A percentile compares a stretch with the other conserved stretches of the same genome.
phyloP scores from a whole-genome alignment of 92 coral and sea anemone genomes.

The Epizoanthus fatuus region DNA sequence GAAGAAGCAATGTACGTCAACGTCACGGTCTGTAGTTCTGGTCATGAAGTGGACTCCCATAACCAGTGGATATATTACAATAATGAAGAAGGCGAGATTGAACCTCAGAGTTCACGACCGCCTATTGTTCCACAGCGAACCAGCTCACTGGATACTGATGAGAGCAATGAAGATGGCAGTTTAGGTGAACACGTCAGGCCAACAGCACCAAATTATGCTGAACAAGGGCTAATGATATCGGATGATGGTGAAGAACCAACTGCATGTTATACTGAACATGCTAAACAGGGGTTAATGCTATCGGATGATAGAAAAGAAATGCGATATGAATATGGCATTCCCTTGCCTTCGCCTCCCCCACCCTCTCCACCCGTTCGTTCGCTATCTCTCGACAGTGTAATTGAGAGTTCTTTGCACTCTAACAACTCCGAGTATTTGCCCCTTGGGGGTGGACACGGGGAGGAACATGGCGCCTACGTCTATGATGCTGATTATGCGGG shows the following conservation, averaged over 20 bases:
- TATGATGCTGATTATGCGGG: not conserved
- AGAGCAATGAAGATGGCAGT: not conserved
- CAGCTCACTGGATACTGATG: not conserved
- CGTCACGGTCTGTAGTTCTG: not conserved
- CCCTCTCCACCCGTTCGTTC: slow-evolving; percentile 41
- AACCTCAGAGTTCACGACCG: not conserved
- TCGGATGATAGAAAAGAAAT: not conserved
- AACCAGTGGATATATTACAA: not conserved
- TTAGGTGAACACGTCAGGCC: no score
- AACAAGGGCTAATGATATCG: not conserved
- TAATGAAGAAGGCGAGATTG: not conserved
- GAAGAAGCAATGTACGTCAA: slow-evolving; percentile 19
- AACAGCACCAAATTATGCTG: not conserved
- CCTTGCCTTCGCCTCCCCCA: slow-evolving; percentile 41
- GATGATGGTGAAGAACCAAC: no score
- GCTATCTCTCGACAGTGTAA: slow-evolving; percentile 6
- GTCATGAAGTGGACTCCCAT: not conserved
- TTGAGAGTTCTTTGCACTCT: not conserved
- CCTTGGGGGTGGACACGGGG: not conserved
- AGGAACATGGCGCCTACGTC: not conserved
- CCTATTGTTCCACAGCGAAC: slow-evolving; percentile 21
- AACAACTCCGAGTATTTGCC: not conserved
- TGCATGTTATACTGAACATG: no score
- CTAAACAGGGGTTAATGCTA: no score
- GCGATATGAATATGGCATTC: not conserved